Evolutionary conservation across 2,113 vertebrate genomes (phyloP), one percentile per base, ranked within the genome.

Genomic region (Dryoscopus gambensis): DNA sequence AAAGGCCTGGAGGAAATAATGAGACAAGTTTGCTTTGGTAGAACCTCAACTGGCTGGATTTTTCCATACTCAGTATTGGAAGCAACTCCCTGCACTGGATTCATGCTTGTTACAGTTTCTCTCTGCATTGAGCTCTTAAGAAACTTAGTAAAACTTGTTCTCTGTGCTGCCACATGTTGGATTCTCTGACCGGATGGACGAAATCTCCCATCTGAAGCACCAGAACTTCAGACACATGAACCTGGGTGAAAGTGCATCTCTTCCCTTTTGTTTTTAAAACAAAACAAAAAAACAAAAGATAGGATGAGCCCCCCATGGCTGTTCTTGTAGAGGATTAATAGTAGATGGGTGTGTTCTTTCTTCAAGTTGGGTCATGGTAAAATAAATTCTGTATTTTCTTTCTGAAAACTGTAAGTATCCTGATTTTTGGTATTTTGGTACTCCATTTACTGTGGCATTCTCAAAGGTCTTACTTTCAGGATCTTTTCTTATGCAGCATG

Each of bases 401-500:
- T 87, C 14, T 57, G 22, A 67, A 81, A 39, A 20, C 30, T 46
- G 10, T 21, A 53, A 53, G 3, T 35, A 21, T 70, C 68, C 47
- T 59, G 11, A n/a, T 52, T 56, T 60, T 74, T 64, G 20, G 3
- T 67, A 28, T 39, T 15, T 82, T 63, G 71, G 9, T 56, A 8
- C 31, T 47, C 24, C 30, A 15, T 27, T 21, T 74, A 2, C 28
- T 21, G 16, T 60, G 22, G n/a, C 15, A 13, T 77, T 70, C 47
- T 39, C 1, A 0, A 24, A 70, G 33, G 30, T 46, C 27, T 42
- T 40, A 15, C 27, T 62, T 55, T 28, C 40, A 68, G 49, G 24
- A 8, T 59, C 15, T 25, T 87, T 33, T 40, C 16, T 77, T 74
- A 22, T 0, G 2, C 25, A 60, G 19, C 0, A 0, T 44, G 4